phyloP scores from a whole-genome alignment of 2,797 vertebrate species.

The Acrossocheilus fasciatus region DNA sequence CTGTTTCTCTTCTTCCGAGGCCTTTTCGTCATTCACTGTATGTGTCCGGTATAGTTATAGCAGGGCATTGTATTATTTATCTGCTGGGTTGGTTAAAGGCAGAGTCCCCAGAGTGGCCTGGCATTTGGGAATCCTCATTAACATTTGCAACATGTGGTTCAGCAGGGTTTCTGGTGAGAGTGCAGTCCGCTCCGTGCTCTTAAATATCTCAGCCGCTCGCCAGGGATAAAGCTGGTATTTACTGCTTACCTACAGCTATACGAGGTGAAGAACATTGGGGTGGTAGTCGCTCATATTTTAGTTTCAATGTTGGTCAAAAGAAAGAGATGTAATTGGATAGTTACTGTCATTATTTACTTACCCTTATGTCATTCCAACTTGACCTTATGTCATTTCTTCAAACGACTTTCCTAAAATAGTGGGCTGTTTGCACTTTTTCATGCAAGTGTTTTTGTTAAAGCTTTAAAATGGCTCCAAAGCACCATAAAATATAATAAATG shows the following conservation, averaged over 20 bases:
- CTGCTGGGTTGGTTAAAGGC: conserved; percentile 68
- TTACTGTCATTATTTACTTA: not conserved
- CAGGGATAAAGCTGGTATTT: conserved; percentile 53
- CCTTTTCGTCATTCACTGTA: conserved; percentile 44
- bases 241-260: conserved; percentile 61
- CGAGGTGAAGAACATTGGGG: conserved; percentile 55
- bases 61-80: conserved; percentile 65
- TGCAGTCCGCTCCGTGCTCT: conserved; percentile 51
- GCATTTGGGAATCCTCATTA: conserved; percentile 76
- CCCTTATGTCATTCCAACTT: not conserved
- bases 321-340: conserved; percentile 1
- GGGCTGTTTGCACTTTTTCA: not conserved
- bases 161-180: conserved; percentile 63
- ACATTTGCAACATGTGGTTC: conserved; percentile 75
- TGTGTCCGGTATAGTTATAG: conserved; percentile 54
- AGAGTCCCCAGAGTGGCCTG: conserved; percentile 62
- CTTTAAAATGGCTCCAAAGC: not conserved
- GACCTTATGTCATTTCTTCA: not conserved
- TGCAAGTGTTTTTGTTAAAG: not conserved
- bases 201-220: conserved; percentile 64
- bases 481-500: not conserved
- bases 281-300: conserved; percentile 50
- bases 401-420: not conserved
- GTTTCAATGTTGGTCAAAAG: conserved; percentile 26
- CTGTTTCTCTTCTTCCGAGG: conserved; percentile 16